phyloP scores from a whole-genome alignment of 1,140 invertebrate genomes.

The Cotesia typhae region DNA sequence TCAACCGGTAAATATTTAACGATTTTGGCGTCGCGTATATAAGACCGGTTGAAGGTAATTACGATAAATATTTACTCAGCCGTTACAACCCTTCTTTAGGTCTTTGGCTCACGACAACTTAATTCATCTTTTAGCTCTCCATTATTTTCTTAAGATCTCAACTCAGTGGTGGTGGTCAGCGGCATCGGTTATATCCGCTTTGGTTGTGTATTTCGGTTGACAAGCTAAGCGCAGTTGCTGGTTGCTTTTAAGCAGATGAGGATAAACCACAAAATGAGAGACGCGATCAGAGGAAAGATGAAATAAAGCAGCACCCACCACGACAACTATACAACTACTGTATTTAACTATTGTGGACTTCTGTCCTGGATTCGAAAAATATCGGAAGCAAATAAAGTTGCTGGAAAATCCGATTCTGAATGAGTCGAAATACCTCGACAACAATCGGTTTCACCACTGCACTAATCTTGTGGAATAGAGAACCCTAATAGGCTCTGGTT shows the following conservation, averaged over 20 bases:
- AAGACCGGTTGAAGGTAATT: constrained; percentile 53
- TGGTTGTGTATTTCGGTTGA: too few species aligned
- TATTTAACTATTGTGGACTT: too few species aligned
- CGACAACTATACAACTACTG: constrained; percentile 11
- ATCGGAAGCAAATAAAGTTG: neutral
- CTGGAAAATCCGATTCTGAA: constrained; percentile 49
- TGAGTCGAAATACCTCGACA: constrained; percentile 39
- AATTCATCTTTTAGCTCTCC: neutral
- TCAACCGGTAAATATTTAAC: neutral
- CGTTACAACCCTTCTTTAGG: constrained; percentile 60
- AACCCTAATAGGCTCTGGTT: constrained; percentile 49
- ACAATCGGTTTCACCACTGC: constrained; percentile 29
- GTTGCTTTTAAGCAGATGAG: constrained; percentile 19
- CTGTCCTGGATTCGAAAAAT: neutral
- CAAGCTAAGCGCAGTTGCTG: neutral
- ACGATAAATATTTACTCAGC: constrained; percentile 66
- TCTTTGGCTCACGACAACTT: neutral
- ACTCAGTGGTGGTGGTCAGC: constrained; percentile 11
- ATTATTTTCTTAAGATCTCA: too few species aligned
- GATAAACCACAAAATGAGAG: constrained; percentile 10
- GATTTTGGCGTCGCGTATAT: constrained; percentile 18
- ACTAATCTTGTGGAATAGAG: constrained; percentile 50
- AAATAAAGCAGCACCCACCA: constrained; percentile 44
- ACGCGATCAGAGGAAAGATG: constrained; percentile 6
- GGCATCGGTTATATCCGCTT: constrained; percentile 15